These are phyloP conservation scores for Platysteira castanea DNA, from an alignment of 2,113 vertebrate species.

Conservation along the genomic window DNA sequence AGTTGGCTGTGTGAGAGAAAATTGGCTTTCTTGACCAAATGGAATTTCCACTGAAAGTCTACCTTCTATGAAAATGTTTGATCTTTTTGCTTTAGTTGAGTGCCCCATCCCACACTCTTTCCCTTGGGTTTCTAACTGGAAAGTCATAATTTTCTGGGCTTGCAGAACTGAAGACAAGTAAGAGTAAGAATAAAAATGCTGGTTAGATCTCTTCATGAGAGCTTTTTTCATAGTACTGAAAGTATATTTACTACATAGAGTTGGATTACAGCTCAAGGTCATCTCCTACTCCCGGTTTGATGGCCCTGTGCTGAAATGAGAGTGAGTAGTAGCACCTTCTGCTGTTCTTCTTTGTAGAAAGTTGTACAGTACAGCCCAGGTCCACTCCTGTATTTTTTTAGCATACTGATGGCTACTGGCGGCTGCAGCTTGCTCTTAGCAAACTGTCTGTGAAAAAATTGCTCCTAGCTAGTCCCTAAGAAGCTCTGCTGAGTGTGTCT, in stretches of 20 bases:
- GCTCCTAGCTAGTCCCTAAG: background rate
- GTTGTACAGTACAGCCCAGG: background rate
- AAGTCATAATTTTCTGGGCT: background rate
- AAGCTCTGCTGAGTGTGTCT: background rate
- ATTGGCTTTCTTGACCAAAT: background rate
- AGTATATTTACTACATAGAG: background rate
- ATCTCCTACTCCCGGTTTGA: background rate
- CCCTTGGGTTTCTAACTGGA: background rate
- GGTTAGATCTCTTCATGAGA: background rate
- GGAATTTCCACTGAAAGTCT: background rate
- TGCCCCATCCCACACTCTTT: background rate
- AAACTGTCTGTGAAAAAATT: background rate
- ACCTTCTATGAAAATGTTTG: background rate
- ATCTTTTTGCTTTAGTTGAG: background rate
- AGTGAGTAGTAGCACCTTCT: background rate
- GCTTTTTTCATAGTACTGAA: background rate
- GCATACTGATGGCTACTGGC: background rate
- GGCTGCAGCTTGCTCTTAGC: background rate
- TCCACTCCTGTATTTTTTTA: background rate
- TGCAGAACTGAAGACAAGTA: background rate
- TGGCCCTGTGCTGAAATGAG: background rate
- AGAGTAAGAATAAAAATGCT: background rate
- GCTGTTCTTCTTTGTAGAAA: background rate
- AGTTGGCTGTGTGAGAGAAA: background rate
- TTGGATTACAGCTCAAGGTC: background rate